Conservation (phyloP, 2,797 vertebrate species). For the Eospalax fontanierii region DNA sequence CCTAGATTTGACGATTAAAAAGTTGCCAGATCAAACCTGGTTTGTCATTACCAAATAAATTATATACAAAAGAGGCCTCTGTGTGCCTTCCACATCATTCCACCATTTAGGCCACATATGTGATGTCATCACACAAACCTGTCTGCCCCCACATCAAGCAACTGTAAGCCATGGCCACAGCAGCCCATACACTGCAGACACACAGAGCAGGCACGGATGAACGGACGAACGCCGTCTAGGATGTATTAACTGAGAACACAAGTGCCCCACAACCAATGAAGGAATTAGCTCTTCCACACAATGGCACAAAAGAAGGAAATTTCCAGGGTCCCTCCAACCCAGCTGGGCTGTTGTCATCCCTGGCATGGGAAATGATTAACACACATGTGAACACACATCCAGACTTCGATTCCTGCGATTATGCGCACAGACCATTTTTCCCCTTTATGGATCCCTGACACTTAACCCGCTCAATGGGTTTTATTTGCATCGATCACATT, state of each 20-base stretch:
- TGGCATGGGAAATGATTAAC: background rate
- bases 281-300: conserved; percentile 49
- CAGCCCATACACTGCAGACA: rapidly evolving
- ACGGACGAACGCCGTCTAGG: background rate
- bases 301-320: background rate
- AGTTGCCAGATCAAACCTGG: background rate
- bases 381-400: background rate
- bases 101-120: background rate
- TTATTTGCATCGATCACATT: conserved; percentile 91
- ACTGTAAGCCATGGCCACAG: background rate
- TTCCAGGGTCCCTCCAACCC: background rate
- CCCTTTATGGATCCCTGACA: conserved; percentile 87
- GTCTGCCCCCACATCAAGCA: conserved; percentile 7
- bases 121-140: background rate
- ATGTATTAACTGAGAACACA: background rate
- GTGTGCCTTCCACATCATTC: too few species aligned
- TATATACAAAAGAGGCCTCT: background rate
- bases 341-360: background rate
- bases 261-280: background rate
- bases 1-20: background rate
- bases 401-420: conserved; percentile 60
- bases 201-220: background rate
- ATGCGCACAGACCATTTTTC: conserved; percentile 69
- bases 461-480: conserved; percentile 88
- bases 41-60: background rate